A percentile compares a stretch with the other conserved stretches of the same genome.
These are phyloP conservation scores for Pseudococcus viburni DNA, from an alignment of 2,888 invertebrate species.

Conservation along the genomic window DNA sequence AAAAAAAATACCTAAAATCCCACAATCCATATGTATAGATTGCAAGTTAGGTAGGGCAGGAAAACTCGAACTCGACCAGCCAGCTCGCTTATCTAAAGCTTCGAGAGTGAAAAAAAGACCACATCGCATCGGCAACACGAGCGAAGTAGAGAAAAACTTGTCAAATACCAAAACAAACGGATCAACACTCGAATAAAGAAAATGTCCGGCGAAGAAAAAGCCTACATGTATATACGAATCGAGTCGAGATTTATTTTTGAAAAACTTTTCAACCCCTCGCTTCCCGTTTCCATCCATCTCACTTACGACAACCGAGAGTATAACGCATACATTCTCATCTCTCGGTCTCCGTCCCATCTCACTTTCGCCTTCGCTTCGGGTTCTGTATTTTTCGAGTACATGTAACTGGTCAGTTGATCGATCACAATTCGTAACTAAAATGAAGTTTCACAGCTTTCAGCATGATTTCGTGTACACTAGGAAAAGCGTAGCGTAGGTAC, in stretches of 20 bases:
- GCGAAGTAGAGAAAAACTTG: conserved; percentile 1
- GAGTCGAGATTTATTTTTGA: conserved; percentile 9
- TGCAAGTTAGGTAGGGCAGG: background rate
- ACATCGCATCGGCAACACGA: background rate
- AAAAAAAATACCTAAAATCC: background rate
- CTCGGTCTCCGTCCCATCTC: background rate
- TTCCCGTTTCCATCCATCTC: background rate
- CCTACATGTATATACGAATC: background rate
- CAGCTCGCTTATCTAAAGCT: background rate
- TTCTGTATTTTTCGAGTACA: background rate
- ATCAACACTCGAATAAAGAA: conserved; percentile 21
- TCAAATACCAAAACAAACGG: conserved; percentile 22
- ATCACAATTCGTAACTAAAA: conserved; percentile 19
- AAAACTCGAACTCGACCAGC: background rate
- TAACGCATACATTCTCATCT: background rate
- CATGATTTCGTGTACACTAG: background rate
- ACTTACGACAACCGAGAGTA: background rate
- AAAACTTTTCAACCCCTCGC: background rate
- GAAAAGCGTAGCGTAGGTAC: background rate
- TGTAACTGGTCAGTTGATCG: conserved; percentile 19
- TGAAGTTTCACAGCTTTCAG: conserved; percentile 11
- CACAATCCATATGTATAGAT: background rate
- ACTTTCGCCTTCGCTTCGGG: background rate
- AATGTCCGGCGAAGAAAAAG: background rate
- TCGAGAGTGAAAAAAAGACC: background rate